Evolutionary conservation across 2,797 vertebrate genomes (phyloP).

Genomic region (Melanogrammus aeglefinus): DNA sequence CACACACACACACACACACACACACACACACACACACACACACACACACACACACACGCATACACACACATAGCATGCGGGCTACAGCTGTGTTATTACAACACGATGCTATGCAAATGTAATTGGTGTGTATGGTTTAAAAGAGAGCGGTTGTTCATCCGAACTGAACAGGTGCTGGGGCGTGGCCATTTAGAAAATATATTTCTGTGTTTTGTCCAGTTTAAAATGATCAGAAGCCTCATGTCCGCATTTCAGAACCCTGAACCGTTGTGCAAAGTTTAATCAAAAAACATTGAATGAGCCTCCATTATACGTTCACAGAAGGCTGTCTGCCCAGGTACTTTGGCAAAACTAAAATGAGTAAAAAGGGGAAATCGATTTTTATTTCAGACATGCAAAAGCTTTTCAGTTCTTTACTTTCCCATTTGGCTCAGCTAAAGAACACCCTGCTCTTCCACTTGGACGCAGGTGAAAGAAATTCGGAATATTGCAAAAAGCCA

Average conservation of each 20-base stretch:
- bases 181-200: constrained; percentile 15
- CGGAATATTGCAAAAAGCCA: constrained; percentile 51
- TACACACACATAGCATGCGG: neutral
- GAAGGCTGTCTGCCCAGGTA: constrained; percentile 37
- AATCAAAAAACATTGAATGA: constrained; percentile 38
- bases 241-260: constrained; percentile 32
- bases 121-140: constrained; percentile 11
- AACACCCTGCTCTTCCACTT: constrained; percentile 50
- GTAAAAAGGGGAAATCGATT: constrained; percentile 27
- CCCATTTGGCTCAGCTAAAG: constrained; percentile 44
- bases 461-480: constrained; percentile 51
- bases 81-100: neutral
- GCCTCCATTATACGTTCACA: constrained; percentile 36
- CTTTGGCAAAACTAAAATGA: constrained; percentile 22
- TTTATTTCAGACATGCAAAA: constrained; percentile 50
- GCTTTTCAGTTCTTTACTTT: constrained; percentile 48
- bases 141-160: neutral
- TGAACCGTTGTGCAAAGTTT: constrained; percentile 27
- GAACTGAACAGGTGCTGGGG: constrained; percentile 16
- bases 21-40: neutral
- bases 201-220: constrained; percentile 25
- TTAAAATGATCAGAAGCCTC: constrained; percentile 28
- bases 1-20: constrained; percentile 10
- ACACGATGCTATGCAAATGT: constrained; percentile 17
- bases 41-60: neutral